Base-by-base conservation (phyloP, 2,113 vertebrate genomes). In the Microtus montanus region DNA sequence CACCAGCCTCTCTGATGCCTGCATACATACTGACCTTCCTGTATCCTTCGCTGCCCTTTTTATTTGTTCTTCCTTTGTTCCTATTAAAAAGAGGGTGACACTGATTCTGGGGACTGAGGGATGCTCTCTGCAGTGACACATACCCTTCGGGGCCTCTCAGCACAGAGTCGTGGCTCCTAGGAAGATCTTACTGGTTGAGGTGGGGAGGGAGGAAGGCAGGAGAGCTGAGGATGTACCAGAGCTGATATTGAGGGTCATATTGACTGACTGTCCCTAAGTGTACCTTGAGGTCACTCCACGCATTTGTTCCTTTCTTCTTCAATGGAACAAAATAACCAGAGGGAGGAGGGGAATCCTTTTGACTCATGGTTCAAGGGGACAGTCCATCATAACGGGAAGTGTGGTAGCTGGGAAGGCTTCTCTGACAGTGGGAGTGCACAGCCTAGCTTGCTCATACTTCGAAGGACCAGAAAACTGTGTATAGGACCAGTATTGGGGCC, bases 251-350 rank as follows among this genome's bases (percentile, higher is more conserved):
- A 58, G 58, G 58, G 0, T 7, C 5, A 15, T 13, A 9, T 38
- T 6, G 22, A 54, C 33, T 13, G 8, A 0, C 7, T 2, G 5
- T 14, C 26, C 70, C 33, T 8, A 24, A 73, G 12, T 20, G 14
- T 2, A 0, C 58, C 4, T 13, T 0, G 0, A 44, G 5, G 5
- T 17, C 68, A 33, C 35, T 0, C 10, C 85, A 52, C 5, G 6
- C 26, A 4, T 17, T 52, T 10, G 33, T n/a, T 9, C 54, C 6
- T 54, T 52, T 33, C 22, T 35, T 71, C 35, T n/a, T 38, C 33
- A 52, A 49, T 38, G 66, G 47, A 35, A 70, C 47, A 87, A 71
- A n/a, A 70, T n/a, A 22, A 20, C 12, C 3, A 3, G 28, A 35
- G 20, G 30, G 22, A 52, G 30, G 19, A 49, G 66, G 35, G 35